Percentiles rank a stretch among this genome's conserved stretches.
Evolutionary conservation across 2,888 invertebrate genomes (phyloP).

Genomic region (Horisme vitalbata): DNA sequence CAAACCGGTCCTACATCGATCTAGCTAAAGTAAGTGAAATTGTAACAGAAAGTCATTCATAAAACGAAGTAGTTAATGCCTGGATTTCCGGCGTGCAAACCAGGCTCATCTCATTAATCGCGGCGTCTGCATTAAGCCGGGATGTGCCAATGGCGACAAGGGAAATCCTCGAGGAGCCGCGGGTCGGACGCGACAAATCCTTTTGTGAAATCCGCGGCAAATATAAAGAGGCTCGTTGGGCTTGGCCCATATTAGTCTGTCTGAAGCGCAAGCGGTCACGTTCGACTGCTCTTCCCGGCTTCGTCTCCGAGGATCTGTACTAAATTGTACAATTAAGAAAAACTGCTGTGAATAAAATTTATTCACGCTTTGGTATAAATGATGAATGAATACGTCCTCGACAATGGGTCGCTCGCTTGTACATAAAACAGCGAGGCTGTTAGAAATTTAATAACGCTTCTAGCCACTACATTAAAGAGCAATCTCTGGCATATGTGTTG

Average conservation of each 20-base stretch:
- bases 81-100: conserved; percentile 41
- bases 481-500: conserved; percentile 47
- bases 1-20: conserved; percentile 23
- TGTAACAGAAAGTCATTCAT: conserved; percentile 44
- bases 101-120: conserved; percentile 75
- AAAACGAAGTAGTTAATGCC: conserved; percentile 42
- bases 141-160: conserved; percentile 74
- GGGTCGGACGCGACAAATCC: conserved; percentile 66
- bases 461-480: conserved; percentile 53
- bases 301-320: not conserved
- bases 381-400: no score
- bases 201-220: conserved; percentile 66
- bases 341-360: no score
- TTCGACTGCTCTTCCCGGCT: conserved; percentile 2
- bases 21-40: conserved; percentile 29
- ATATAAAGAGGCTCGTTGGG: conserved; percentile 53
- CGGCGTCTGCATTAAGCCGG: conserved; percentile 74
- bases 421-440: conserved; percentile 49
- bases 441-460: conserved; percentile 63
- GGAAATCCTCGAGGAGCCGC: conserved; percentile 65
- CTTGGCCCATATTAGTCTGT: conserved; percentile 35
- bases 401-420: conserved; percentile 30
- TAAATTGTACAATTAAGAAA: not conserved
- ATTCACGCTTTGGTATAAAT: no score
- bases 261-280: conserved; percentile 16